A percentile compares a stretch with the other conserved stretches of the same genome.
These are phyloP conservation scores for Drosophila athabasca DNA, from an alignment of 1,140 invertebrate species.

Conservation along the genomic window DNA sequence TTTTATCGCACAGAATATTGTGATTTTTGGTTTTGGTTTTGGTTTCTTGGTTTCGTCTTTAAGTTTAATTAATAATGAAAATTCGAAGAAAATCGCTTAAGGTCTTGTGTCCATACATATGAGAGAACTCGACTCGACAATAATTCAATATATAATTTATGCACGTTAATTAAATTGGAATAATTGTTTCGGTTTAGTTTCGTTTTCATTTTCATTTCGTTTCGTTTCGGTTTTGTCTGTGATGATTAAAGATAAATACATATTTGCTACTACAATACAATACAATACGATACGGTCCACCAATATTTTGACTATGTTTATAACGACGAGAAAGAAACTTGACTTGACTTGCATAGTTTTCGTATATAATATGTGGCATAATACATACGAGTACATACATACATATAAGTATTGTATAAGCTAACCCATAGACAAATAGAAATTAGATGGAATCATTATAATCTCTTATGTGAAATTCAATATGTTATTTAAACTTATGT, in stretches of 20 bases:
- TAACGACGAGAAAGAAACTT: slow-evolving; percentile 74
- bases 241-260: slow-evolving; percentile 70
- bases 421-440: slow-evolving; percentile 68
- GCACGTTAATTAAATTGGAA: slow-evolving; percentile 73
- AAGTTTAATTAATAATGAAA: slow-evolving; percentile 65
- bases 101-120: slow-evolving; percentile 49
- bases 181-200: slow-evolving; percentile 43
- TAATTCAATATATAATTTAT: slow-evolving; percentile 74
- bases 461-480: slow-evolving; percentile 58
- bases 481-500: slow-evolving; percentile 57
- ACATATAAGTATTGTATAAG: slow-evolving; percentile 42
- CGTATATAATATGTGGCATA: slow-evolving; percentile 45
- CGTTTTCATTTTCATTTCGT: slow-evolving; percentile 8
- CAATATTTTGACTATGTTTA: slow-evolving; percentile 76
- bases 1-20: slow-evolving; percentile 44
- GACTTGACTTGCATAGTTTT: slow-evolving; percentile 36
- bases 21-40: slow-evolving; percentile 41
- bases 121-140: slow-evolving; percentile 56
- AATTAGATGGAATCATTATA: slow-evolving; percentile 54
- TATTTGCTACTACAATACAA: slow-evolving; percentile 75
- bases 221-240: slow-evolving; percentile 34
- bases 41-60: slow-evolving; percentile 39
- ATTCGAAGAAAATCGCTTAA: slow-evolving; percentile 62
- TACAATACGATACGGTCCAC: slow-evolving; percentile 72
- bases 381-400: too few relatives aligned